These are phyloP conservation scores for Tethya wilhelma DNA, from an alignment of 37 sponge, comb jelly and placozoan species.

Conservation along the genomic window DNA sequence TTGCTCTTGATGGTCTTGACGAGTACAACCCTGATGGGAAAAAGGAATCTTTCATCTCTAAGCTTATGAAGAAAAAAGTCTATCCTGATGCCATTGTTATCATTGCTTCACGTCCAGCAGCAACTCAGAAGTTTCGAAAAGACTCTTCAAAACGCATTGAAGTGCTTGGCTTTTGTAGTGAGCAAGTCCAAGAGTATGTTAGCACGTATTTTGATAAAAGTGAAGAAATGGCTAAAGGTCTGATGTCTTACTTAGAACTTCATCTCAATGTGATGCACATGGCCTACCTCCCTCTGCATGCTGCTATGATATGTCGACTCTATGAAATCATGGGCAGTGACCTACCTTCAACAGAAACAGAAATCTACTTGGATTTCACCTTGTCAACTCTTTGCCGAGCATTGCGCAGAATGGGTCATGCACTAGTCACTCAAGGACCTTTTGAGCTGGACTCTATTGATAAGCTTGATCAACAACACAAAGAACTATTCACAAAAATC, in stretches of 20 bases:
- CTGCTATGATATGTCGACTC: background rate
- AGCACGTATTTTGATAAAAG: background rate
- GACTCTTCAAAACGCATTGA: background rate
- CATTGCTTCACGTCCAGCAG: constrained; percentile 22
- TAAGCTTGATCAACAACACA: background rate
- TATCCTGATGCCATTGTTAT: background rate
- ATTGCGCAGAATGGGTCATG: too few relatives aligned
- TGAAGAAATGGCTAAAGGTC: background rate
- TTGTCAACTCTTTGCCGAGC: constrained; percentile 22
- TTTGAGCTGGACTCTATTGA: background rate
- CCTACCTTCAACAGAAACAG: constrained; percentile 57
- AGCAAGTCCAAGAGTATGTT: constrained; percentile 1
- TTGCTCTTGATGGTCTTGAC: constrained; percentile 32
- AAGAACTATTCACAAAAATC: background rate
- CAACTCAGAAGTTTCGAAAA: background rate
- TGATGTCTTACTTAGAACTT: background rate
- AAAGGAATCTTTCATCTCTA: background rate
- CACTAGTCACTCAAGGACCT: too few relatives aligned
- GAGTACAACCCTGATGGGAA: background rate
- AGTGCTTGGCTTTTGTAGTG: constrained; percentile 1
- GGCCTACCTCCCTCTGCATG: constrained; percentile 20
- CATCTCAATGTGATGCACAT: constrained; percentile 20
- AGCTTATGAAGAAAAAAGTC: background rate
- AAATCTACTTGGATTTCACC: constrained; percentile 35
- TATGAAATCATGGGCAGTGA: background rate